Percentiles rank a stretch among this genome's conserved stretches.
Conservation (phyloP, 2,113 vertebrate species). For the Hiodon alosoides region DNA sequence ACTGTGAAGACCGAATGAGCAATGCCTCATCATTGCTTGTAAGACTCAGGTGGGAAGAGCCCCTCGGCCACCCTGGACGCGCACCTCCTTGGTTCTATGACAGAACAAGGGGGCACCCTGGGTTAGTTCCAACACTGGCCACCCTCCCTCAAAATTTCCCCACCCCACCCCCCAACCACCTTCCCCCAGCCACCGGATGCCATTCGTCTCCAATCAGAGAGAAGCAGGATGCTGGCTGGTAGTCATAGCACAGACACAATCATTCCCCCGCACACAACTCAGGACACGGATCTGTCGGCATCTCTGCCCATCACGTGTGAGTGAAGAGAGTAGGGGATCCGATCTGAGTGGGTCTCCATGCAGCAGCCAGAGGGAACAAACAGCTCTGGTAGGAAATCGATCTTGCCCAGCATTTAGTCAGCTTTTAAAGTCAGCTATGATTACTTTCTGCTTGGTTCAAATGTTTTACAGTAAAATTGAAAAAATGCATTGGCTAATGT, state of each 20-base stretch:
- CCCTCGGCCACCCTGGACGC: not conserved
- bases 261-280: not conserved
- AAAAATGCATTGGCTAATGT: not conserved
- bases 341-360: not conserved
- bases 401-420: not conserved
- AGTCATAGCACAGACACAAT: not conserved
- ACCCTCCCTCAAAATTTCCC: not conserved
- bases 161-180: not conserved
- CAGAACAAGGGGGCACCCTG: not conserved
- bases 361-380: not conserved
- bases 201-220: constrained; percentile 49
- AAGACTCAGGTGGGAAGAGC: not conserved
- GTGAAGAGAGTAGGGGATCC: not conserved
- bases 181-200: constrained; percentile 13
- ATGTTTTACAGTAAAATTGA: not conserved
- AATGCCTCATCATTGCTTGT: too few relatives aligned
- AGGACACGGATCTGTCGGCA: not conserved
- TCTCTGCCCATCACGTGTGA: not conserved
- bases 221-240: constrained; percentile 51
- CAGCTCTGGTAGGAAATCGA: constrained; percentile 2
- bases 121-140: not conserved
- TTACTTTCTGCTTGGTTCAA: not conserved
- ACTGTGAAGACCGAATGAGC: too few relatives aligned
- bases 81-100: not conserved
- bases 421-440: not conserved